These are phyloP conservation scores for Corydoras maculifer DNA, from an alignment of 2,113 vertebrate genomes.

Conservation along the genomic window DNA sequence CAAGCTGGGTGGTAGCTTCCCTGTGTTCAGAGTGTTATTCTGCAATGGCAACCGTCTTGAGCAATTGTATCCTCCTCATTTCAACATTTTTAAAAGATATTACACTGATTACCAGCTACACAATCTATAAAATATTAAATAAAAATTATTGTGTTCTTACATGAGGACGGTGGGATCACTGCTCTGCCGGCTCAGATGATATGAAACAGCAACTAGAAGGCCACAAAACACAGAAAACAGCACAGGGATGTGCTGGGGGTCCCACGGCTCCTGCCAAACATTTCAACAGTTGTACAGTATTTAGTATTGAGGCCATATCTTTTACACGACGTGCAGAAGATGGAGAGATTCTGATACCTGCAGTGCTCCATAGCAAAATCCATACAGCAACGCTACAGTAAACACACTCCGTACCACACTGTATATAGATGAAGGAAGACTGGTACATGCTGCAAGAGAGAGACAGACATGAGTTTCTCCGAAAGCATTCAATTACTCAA, in stretches of 20 bases:
- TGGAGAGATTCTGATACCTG: constrained; percentile 66
- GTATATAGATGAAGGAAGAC: constrained; percentile 90
- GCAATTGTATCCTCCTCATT: no score
- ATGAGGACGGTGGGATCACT: constrained; percentile 92
- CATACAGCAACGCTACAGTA: constrained; percentile 88
- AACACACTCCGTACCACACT: constrained; percentile 89
- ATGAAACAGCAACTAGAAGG: constrained; percentile 89
- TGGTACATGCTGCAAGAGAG: constrained; percentile 78
- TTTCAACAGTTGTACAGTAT: no score
- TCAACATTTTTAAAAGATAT: no score
- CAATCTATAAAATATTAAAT: no score
- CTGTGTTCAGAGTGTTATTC: no score
- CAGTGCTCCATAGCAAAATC: constrained; percentile 91
- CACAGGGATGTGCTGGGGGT: constrained; percentile 95
- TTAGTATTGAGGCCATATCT: no score
- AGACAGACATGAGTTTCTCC: not conserved
- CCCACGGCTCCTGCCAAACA: constrained; percentile 83
- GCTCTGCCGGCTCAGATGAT: constrained; percentile 97
- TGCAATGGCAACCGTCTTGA: no score
- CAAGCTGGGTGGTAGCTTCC: no score
- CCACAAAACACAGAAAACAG: constrained; percentile 96
- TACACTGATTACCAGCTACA: no score
- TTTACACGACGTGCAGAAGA: no score
- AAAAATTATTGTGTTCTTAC: constrained; percentile 61
- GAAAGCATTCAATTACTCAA: not conserved